These are phyloP conservation scores for Fragum fragum DNA, from an alignment of 2,888 invertebrate genomes.

Conservation along the genomic window DNA sequence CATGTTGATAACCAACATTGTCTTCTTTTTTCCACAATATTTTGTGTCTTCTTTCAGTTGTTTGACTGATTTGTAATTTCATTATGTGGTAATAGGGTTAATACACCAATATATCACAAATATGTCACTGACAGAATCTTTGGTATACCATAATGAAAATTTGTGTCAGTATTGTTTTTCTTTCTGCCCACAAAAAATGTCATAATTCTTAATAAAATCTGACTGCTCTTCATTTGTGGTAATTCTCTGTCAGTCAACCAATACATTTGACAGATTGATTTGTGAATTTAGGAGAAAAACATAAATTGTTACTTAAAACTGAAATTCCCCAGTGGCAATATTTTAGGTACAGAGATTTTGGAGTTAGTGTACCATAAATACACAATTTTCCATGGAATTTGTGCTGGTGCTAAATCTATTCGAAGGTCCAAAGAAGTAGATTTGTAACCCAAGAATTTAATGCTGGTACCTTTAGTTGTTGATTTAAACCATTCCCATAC, in stretches of 20 bases:
- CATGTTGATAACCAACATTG: too few species aligned
- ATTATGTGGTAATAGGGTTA: too few species aligned
- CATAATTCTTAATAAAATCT: slow-evolving; percentile 19
- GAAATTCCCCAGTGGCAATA: not conserved
- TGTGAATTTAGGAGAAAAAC: not conserved
- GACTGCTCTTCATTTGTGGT: not conserved
- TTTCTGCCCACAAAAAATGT: not conserved
- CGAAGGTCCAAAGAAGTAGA: too few species aligned
- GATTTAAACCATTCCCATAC: too few species aligned
- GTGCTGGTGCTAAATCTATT: not conserved
- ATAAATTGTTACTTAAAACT: not conserved
- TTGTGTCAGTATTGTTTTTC: not conserved
- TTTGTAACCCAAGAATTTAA: too few species aligned
- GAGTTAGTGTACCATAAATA: not conserved
- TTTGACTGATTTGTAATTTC: too few species aligned
- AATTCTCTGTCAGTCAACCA: slow-evolving; percentile 4
- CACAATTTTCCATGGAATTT: not conserved
- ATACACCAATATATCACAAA: too few species aligned
- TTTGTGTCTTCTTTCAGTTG: too few species aligned
- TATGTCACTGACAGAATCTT: too few species aligned
- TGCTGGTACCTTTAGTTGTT: too few species aligned
- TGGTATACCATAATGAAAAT: too few species aligned
- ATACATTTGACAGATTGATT: not conserved
- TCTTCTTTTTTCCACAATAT: too few species aligned
- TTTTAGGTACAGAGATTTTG: not conserved